Base-by-base conservation (phyloP, 2,113 vertebrate species). In the Peromyscus maniculatus region DNA sequence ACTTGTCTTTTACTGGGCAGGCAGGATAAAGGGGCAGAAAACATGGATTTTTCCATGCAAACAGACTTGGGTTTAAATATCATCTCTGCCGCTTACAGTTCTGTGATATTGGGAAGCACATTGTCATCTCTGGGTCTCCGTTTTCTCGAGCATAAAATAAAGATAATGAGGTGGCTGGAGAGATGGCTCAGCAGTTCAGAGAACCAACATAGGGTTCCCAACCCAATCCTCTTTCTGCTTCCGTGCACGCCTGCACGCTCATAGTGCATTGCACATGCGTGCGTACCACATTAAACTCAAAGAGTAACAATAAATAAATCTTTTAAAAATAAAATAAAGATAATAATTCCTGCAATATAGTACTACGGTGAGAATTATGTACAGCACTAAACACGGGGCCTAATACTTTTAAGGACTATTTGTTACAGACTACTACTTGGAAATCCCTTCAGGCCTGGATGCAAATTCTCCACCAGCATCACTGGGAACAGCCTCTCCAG, bases 71-170 rank as follows among this genome's bases (percentile, higher is more conserved):
- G 9, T 92, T 94, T 80, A 88, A 89, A 57, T 95, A 62, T 57
- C 33, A 78, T 93, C 64, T 88, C 83, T 86, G 79, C 31, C 26
- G 86, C 36, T 79, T 94, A 93, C 26, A 74, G 52, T 78, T 97
- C 64, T 89, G 17, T 93, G 62, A 83, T 55, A 16, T 24, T 69
- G n/a, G 28, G 39, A 24, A 28, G 91, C 55, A 57, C 86, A 62
- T 7, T 71, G 55, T 87, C 36, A 69, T 92, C 91, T 91, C 28
- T 57, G 75, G 59, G 24, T 94, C 64, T 96, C 52, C 72, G 15
- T 89, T 72, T 97, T 49, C 72, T 96, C 7, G 0, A 64, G 33
- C 84, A 39, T 90, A 94, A 96, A 79, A 87, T 83, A 89, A 89
- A 71, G 79, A 59, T 36, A 55, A 72, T 57, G 71, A 21, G 33